Conservation (phyloP, 2,797 vertebrate genomes). For the Percopsis omiscomaycus region DNA sequence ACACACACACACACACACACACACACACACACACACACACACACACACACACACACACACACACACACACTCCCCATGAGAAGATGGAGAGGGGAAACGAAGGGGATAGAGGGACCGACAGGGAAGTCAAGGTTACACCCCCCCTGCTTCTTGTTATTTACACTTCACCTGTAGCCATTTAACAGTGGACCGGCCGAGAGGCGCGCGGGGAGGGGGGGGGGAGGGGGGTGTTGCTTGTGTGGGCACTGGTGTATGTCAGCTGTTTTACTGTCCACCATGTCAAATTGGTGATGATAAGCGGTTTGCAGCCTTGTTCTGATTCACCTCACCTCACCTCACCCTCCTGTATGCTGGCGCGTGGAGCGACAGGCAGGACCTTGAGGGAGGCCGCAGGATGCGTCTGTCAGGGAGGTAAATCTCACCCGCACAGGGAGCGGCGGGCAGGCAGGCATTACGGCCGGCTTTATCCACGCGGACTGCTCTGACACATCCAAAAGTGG, state of each 20-base stretch:
- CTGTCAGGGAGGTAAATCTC: constrained; percentile 80
- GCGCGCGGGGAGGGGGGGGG: constrained; percentile 23
- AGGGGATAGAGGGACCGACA: constrained; percentile 64
- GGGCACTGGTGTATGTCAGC: constrained; percentile 48
- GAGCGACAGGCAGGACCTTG: constrained; percentile 76
- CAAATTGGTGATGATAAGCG: constrained; percentile 85
- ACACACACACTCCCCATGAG: constrained; percentile 15
- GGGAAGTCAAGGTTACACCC: constrained; percentile 92
- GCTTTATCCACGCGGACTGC: constrained; percentile 81
- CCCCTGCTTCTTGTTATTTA: constrained; percentile 88
- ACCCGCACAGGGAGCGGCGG: constrained; percentile 50
- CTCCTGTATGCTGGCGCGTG: constrained; percentile 14
- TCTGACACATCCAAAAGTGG: constrained; percentile 76
- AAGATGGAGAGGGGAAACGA: constrained; percentile 26
- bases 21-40: too few species aligned
- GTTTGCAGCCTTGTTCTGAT: constrained; percentile 71
- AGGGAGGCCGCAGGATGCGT: constrained; percentile 68
- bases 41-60: too few species aligned
- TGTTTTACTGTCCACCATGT: constrained; percentile 78
- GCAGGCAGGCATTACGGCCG: constrained; percentile 81
- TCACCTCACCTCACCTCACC: constrained; percentile 16
- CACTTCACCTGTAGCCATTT: constrained; percentile 75
- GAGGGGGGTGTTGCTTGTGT: constrained; percentile 35
- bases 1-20: too few species aligned
- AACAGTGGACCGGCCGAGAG: constrained; percentile 60